Base-by-base conservation (phyloP, 2,888 invertebrate genomes). In the Melieria crassipennis region DNA sequence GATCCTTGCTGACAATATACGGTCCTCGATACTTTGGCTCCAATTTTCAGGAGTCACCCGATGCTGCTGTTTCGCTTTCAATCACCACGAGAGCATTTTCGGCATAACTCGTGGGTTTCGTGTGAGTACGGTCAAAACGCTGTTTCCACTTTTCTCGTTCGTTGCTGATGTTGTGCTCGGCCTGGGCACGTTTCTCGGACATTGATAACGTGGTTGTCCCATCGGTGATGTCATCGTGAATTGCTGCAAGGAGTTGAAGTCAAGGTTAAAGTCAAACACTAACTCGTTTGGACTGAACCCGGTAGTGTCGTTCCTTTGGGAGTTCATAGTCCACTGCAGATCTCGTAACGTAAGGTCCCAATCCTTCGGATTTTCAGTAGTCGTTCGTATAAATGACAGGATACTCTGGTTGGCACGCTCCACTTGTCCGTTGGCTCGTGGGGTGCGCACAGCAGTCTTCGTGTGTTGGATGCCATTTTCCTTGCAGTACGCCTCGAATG, bases 381-480 rank as follows among this genome's bases (percentile, higher is more conserved):
- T 70, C 4, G 78, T 77, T 45, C 78, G 63, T 43, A 82, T 52
- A 69, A 69, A 78, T 3, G 69, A 70, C 7, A 80, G 47, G 5
- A 81, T 77, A 0, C 43, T 68, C 61, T 71, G 70, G 50, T 76
- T 76, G 7, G 64, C 71, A 4, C 75, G 70, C 50, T 78, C 76
- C 7, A 74, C 71, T 63, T 77, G 76, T 0, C 76, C 75, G 48
- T 76, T 78, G 0, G 74, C 73, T 60, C 78, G 65, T 0, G 78
- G 80, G 1, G 78, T 78, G 3, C 76, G 74, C 10, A 79, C 75
- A 1, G 77, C 78, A 43, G 73, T 76, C 64, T 79, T 77, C n/a
- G 16, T 64, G 42, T 71, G 75, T 52, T 43, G 71, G 7, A 72
- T 73, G 13, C 60, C 65, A 47, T 75, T 69, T 56, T 42, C 56